Evolutionary conservation across 2,888 invertebrate genomes (phyloP).

Genomic region (Euproctis similis): DNA sequence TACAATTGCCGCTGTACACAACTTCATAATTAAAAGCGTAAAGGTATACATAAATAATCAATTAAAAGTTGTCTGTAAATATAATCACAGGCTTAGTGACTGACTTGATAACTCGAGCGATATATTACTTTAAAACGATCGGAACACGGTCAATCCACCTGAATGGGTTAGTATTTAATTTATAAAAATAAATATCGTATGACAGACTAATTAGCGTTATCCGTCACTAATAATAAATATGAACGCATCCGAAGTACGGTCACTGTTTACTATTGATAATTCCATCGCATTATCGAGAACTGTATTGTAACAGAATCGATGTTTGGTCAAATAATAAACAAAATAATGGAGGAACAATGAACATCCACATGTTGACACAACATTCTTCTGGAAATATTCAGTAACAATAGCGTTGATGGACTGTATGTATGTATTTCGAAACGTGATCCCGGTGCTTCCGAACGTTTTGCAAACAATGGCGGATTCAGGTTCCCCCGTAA

Average conservation of each 20-base stretch:
- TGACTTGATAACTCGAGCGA: too few species aligned
- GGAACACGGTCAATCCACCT: too few species aligned
- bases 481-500: slow-evolving; percentile 30
- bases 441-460: slow-evolving; percentile 41
- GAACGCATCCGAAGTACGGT: slow-evolving; percentile 14
- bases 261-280: slow-evolving; percentile 17
- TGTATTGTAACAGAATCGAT: slow-evolving; percentile 24
- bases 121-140: too few species aligned
- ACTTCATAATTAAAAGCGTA: too few species aligned
- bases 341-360: slow-evolving; percentile 35
- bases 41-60: too few species aligned
- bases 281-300: slow-evolving; percentile 21
- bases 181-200: too few species aligned
- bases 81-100: too few species aligned
- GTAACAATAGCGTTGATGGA: slow-evolving; percentile 42
- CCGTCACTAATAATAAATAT: slow-evolving; percentile 14
- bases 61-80: too few species aligned
- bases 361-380: slow-evolving; percentile 38
- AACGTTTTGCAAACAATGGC: slow-evolving; percentile 37
- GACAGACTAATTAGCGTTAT: slow-evolving; percentile 18
- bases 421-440: slow-evolving; percentile 45
- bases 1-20: too few species aligned
- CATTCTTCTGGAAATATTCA: slow-evolving; percentile 29
- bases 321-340: slow-evolving; percentile 22
- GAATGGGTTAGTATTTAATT: too few species aligned